Conservation (phyloP, 2,113 vertebrate genomes). For the Apaloderma vittatum region DNA sequence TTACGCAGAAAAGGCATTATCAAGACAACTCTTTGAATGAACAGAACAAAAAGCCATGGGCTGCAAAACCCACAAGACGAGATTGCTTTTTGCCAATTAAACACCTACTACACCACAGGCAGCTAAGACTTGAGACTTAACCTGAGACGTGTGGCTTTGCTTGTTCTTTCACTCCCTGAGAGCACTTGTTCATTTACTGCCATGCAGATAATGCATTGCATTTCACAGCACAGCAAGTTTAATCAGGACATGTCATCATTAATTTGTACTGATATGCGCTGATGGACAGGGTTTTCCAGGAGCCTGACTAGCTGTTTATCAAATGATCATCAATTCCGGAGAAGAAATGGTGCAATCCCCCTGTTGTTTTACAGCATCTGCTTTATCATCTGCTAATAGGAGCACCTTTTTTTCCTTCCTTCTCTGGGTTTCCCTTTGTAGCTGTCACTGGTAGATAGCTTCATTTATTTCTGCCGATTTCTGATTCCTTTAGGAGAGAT, state of each 20-base stretch:
- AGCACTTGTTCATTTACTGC: slow-evolving; percentile 58
- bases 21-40: neutral
- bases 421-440: slow-evolving; percentile 37
- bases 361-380: slow-evolving; percentile 71
- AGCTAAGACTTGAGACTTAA: neutral
- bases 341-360: slow-evolving; percentile 43
- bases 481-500: slow-evolving; percentile 14
- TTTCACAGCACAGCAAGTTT: slow-evolving; percentile 77
- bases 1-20: neutral
- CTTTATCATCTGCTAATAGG: slow-evolving; percentile 62
- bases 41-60: neutral
- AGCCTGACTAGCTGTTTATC: slow-evolving; percentile 67
- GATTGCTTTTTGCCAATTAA: slow-evolving; percentile 5
- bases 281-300: slow-evolving; percentile 74
- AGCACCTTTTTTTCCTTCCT: neutral
- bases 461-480: slow-evolving; percentile 67
- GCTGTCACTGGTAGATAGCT: slow-evolving; percentile 67
- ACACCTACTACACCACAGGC: neutral
- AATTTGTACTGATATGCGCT: slow-evolving; percentile 72
- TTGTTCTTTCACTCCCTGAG: slow-evolving; percentile 12
- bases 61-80: neutral
- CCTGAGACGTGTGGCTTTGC: slow-evolving; percentile 29
- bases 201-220: slow-evolving; percentile 64
- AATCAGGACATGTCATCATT: slow-evolving; percentile 75
- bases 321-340: slow-evolving; percentile 28